Conservation (phyloP, 2,888 invertebrate genomes). For the Agrotis segetum region DNA sequence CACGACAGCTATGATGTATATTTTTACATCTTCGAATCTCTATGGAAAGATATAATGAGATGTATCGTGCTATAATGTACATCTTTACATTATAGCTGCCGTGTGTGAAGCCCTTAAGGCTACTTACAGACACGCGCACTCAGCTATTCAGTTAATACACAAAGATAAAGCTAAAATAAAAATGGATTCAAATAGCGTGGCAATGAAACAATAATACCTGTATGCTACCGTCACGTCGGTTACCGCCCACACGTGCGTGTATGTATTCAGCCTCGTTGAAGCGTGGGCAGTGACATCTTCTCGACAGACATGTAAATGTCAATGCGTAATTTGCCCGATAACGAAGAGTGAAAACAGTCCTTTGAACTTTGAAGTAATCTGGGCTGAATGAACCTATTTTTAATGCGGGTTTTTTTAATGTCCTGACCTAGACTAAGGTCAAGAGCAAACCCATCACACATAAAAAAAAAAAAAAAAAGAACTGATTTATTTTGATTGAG, state of each 20-base stretch:
- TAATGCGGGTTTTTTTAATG: too few relatives aligned
- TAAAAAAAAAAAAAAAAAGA: too few relatives aligned
- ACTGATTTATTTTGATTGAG: too few relatives aligned
- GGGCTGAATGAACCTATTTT: not conserved
- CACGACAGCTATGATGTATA: too few relatives aligned
- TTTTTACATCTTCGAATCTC: too few relatives aligned
- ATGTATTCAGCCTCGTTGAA: slow-evolving; percentile 24
- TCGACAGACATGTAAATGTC: slow-evolving; percentile 40
- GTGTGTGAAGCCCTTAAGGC: too few relatives aligned
- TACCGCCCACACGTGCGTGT: slow-evolving; percentile 10
- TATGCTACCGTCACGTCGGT: not conserved
- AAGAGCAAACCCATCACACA: too few relatives aligned
- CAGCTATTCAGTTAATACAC: slow-evolving; percentile 1
- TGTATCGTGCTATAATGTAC: too few relatives aligned
- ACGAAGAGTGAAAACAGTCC: not conserved
- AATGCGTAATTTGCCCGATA: slow-evolving; percentile 27
- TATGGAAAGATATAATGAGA: too few relatives aligned
- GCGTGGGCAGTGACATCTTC: slow-evolving; percentile 39
- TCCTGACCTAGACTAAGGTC: too few relatives aligned
- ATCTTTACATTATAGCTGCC: too few relatives aligned
- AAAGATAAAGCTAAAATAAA: too few relatives aligned
- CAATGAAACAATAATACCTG: slow-evolving; percentile 14
- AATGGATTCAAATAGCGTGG: not conserved
- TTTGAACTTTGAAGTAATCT: slow-evolving; percentile 29
- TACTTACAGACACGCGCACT: slow-evolving; percentile 2